Evolutionary conservation across 2,113 vertebrate genomes (phyloP), one percentile per base, ranked within the genome.

Genomic region (Anoplopoma fimbria): DNA sequence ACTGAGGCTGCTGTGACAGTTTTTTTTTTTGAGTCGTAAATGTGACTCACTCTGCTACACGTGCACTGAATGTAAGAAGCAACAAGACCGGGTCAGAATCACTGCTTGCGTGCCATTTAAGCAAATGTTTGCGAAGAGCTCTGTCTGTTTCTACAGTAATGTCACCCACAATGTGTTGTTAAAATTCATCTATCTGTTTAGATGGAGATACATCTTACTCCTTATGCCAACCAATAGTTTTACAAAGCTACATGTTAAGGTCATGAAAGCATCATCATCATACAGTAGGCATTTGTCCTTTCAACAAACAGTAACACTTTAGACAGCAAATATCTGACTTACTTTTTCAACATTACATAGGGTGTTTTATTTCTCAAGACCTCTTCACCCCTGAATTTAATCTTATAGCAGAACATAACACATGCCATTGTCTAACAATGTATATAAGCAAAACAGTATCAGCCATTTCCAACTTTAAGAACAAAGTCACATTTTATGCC

Each of bases 41-140:
- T 77, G 36, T 65, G 31, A 75, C 55, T 69, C 62, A 74, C 42
- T 68, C 34, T 63, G 38, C 31, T n/a, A 51, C 58, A 70, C 8
- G 4, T 49, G 55, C 31, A n/a, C 29, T 40, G 2, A 21, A 15
- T 42, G 31, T 47, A 9, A 68, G 9, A 45, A 25, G 29, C 25
- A 67, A 34, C 40, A 21, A 58, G 14, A 77, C 9, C 1, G 10
- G 9, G 47, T 31, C 3, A 2, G 21, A 57, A 23, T n/a, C 4
- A 58, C 14, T 33, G 33, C 57, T 29, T 65, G 36, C 2, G 0
- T 34, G 27, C 23, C 6, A 47, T 27, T 34, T 42, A 4, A 36
- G 36, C 2, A 19, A 36, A 31, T 38, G 6, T 79, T 55, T 78
- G 6, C 47, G 36, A 60, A 29, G n/a, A n/a, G 12, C 49, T 65